Evolutionary conservation across 2,888 invertebrate species (phyloP), one percentile per base, ranked within the genome.

Genomic region (Eupithecia abbreviata): DNA sequence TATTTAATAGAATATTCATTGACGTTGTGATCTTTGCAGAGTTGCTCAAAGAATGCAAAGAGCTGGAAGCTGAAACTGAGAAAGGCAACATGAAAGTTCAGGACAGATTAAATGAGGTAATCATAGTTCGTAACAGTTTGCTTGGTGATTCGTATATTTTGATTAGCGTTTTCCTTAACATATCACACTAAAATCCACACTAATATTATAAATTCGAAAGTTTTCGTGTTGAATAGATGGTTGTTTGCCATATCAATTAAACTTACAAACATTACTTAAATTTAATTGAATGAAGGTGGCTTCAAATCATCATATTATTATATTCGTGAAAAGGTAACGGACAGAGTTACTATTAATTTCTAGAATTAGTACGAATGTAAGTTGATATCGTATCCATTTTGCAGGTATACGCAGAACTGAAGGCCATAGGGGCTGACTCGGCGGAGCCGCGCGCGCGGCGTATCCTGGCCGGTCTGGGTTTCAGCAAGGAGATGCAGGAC

Each of bases 401-500:
- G 9, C 80, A 97, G 96, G 98, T 99, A 5, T 99, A 99, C 88
- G 97, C 98, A 15, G 99, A 99, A 90, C 91, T 99, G 78, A 98
- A 98, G 90, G 99, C 98, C 2, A 99, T 99, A 80, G 99, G 98
- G 13, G 99, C 99, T 0, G 99, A 99, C 91, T 98, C 99, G 0
- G 99, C 99, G 0, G 99, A 99, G 90, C 98, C 99, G 0, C 96
- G 98, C 82, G 99, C 99, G 0, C 96, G 99, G 0, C 96, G 99
- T 77, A 99, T 99, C 86, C 95, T 99, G 68, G 99, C 99, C 79
- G 99, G 99, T 97, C 95, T 99, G 74, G 99, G 99, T 67, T 99
- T 99, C 92, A 98, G 96, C 81, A 96, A 96, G 84, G 96, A 96
- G 87, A 98, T 98, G 98, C 99, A 99, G 90, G 96, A 99, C 91